These are phyloP conservation scores for Lamprologus sp. DNA, from an alignment of 2,113 vertebrate genomes.

Conservation along the genomic window DNA sequence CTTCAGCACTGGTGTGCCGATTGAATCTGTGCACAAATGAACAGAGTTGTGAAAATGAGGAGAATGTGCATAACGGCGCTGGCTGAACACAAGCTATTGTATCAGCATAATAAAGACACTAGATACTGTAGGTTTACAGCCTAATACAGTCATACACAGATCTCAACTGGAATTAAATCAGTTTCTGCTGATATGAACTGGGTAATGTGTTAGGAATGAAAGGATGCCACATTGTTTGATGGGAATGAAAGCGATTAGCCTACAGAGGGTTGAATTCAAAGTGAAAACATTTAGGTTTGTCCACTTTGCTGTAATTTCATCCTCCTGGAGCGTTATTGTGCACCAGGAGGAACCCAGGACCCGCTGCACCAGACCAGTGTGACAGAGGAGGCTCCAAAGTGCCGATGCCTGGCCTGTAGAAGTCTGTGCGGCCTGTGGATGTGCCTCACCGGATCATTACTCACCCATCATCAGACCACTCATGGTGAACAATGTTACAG, in stretches of 20 bases:
- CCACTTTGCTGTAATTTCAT: not conserved
- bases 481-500: not conserved
- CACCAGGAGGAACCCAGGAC: fast-evolving
- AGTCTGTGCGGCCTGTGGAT: fast-evolving
- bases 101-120: not conserved
- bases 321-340: not conserved
- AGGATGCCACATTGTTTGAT: not conserved
- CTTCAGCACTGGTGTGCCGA: fast-evolving
- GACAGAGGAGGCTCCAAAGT: not conserved
- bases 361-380: fast-evolving
- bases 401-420: not conserved
- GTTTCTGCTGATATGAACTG: not conserved
- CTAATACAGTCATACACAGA: not conserved
- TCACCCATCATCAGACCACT: not conserved
- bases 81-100: not conserved
- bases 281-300: not conserved
- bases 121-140: not conserved
- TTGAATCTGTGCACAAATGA: not conserved
- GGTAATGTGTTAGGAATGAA: not conserved
- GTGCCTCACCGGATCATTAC: not conserved
- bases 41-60: not conserved
- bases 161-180: fast-evolving
- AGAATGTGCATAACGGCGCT: fast-evolving
- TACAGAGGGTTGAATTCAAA: not conserved
- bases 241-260: not conserved